A percentile compares a stretch with the other conserved stretches of the same genome.
phyloP scores from a whole-genome alignment of 2,113 vertebrate genomes.

The Gallinago jamesoni region DNA sequence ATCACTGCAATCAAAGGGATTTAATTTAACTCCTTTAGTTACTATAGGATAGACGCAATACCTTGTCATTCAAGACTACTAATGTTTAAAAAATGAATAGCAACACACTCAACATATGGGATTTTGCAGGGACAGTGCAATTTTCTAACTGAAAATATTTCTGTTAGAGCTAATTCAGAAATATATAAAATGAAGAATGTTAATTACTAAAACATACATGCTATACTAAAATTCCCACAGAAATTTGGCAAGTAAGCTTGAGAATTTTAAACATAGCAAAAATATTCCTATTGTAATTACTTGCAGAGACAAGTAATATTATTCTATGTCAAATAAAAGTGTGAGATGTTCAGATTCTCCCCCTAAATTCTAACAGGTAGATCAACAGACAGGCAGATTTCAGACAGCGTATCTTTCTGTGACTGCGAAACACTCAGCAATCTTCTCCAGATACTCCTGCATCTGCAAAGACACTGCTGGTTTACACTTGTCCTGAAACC shows the following conservation, averaged over 20 bases:
- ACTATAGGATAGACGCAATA: constrained; percentile 1
- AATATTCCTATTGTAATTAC: not conserved
- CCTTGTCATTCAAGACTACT: constrained; percentile 1
- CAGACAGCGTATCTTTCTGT: constrained; percentile 20
- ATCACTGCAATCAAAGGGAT: not conserved
- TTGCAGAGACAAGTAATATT: constrained; percentile 12
- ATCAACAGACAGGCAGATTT: not conserved
- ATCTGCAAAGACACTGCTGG: not conserved
- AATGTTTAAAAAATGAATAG: not conserved
- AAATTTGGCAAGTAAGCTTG: constrained; percentile 57
- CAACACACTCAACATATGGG: constrained; percentile 29
- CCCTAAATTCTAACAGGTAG: not conserved
- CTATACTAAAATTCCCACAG: not conserved
- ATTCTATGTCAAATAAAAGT: constrained; percentile 34
- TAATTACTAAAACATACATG: not conserved
- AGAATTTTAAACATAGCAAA: not conserved
- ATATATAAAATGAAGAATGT: not conserved
- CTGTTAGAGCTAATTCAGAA: not conserved
- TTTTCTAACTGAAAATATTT: not conserved
- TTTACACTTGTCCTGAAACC: not conserved
- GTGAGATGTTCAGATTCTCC: not conserved
- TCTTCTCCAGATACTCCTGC: not conserved
- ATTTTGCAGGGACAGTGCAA: constrained; percentile 21
- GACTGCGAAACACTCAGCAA: constrained; percentile 25
- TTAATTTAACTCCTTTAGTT: constrained; percentile 15